These are phyloP conservation scores for Hemicordylus capensis DNA, from an alignment of 2,113 vertebrate genomes.

Conservation along the genomic window DNA sequence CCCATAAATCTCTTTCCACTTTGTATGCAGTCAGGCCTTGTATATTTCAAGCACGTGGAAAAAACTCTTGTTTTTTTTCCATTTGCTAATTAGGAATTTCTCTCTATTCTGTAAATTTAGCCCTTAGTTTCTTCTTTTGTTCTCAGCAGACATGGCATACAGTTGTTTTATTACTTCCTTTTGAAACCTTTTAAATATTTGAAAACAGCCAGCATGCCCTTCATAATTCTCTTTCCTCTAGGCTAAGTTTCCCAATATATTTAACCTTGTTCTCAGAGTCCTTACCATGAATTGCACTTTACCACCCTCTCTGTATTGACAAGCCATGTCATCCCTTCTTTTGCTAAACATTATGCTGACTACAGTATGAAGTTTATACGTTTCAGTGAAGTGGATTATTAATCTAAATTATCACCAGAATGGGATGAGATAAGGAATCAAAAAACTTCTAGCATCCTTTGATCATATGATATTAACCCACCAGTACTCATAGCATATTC, in stretches of 20 bases:
- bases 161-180: no score
- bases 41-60: no score
- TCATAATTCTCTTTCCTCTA: not conserved
- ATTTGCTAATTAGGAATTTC: no score
- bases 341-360: not conserved
- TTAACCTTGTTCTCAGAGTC: not conserved
- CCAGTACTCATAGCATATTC: not conserved
- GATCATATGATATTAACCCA: not conserved
- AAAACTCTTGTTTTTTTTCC: no score
- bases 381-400: not conserved
- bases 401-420: slow-evolving; percentile 4
- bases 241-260: not conserved
- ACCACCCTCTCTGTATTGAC: not conserved
- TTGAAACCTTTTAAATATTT: no score
- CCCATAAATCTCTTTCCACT: no score
- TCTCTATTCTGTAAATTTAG: no score
- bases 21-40: no score
- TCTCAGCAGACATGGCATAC: no score
- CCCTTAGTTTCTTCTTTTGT: no score
- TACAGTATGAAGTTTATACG: not conserved
- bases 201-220: no score
- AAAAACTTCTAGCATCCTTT: not conserved
- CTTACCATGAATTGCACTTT: not conserved
- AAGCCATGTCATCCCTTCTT: not conserved
- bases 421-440: not conserved